Evolutionary conservation across 2,797 vertebrate genomes (phyloP), one percentile per base, ranked within the genome.

Genomic region (Sebastes melanostomus): DNA sequence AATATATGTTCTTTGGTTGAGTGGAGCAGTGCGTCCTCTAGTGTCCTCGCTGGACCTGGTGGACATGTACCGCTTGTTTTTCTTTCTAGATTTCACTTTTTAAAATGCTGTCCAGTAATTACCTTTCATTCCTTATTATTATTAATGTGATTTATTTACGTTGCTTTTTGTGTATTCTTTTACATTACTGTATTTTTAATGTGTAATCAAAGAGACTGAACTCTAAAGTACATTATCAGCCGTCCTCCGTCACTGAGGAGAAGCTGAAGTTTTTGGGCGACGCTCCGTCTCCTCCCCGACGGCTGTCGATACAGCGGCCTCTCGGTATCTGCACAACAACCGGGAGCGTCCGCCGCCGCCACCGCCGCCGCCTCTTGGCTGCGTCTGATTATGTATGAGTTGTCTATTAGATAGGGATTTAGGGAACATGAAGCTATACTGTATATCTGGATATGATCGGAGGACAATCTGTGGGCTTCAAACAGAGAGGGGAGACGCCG

Each of bases 361-460:
- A 72, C 77, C 3, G 66, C 76, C 20, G 66, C 9, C n/a, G 52
- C 72, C 73, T 78, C 58, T 46, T 16, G 68, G 77, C 81, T 24
- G 74, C 60, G n/a, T 46, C 29, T 86, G 86, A 83, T 89, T 87
- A 85, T 89, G 88, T 85, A 81, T 82, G 88, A 84, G 84, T 79
- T 85, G 91, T 87, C 82, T 88, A 86, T 88, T 90, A 88, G 88
- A 87, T 77, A 65, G 83, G 84, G 89, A 82, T 89, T 89, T 84
- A 87, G 88, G 84, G 84, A 91, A 84, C 90, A 91, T 36, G 78
- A 87, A 87, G 86, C 77, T 58, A 22, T 60, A 83, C 81, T 80
- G 89, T 89, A 78, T 91, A 85, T 91, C 82, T 58, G 88, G 72
- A 81, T 89, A 27, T 78, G 82, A 90, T 91, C 86, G 70, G 79